Conservation (phyloP, 64 coral and sea anemone genomes). For the Actinia tenebrosa region DNA sequence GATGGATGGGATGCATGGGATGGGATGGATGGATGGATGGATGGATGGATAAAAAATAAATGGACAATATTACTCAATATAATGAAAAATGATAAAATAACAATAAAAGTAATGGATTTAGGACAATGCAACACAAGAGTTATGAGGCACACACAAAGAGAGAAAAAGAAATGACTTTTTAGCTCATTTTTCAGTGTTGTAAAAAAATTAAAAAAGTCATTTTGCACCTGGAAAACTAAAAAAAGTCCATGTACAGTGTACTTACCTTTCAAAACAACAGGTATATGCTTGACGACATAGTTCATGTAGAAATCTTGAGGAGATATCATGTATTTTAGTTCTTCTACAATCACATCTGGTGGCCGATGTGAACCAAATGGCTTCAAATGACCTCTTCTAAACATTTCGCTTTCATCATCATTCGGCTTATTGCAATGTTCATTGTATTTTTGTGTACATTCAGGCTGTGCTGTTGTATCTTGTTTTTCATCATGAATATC, state of each 20-base stretch:
- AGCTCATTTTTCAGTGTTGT: no score
- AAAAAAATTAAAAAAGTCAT: no score
- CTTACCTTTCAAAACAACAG: constrained; percentile 93
- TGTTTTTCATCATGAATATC: not conserved
- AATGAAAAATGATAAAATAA: not conserved
- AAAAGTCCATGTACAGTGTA: no score
- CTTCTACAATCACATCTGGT: constrained; percentile 83
- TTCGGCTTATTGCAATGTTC: constrained; percentile 44
- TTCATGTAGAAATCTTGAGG: constrained; percentile 98
- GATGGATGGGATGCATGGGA: no score
- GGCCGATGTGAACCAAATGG: constrained; percentile 97
- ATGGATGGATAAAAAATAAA: no score
- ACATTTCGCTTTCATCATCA: constrained; percentile 72
- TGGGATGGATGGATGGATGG: no score
- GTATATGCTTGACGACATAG: constrained; percentile 96
- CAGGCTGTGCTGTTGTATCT: not conserved
- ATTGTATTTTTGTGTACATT: constrained; percentile 38
- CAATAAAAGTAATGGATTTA: no score
- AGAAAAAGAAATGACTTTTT: no score
- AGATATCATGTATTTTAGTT: constrained; percentile 90
- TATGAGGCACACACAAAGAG: no score
- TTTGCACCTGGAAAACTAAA: no score
- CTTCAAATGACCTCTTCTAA: constrained; percentile 79
- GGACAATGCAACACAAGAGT: no score
- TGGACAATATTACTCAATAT: no score